Conservation (phyloP, 1,140 invertebrate species). For the Brachionus koreanus region DNA sequence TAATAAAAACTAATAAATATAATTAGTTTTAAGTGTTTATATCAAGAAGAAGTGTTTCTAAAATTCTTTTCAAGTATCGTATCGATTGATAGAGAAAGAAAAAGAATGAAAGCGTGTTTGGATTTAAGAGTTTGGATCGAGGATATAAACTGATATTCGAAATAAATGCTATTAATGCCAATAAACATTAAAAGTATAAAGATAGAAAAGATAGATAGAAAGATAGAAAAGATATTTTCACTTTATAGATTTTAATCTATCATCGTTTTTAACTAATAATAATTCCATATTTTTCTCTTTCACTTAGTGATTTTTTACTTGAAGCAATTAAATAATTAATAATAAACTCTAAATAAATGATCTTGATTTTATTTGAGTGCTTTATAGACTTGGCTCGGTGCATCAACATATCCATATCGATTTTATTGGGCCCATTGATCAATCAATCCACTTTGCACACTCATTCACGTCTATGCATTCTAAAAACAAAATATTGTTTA, state of each 20-base stretch:
- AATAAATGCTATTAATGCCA: slow-evolving; percentile 41
- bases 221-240: slow-evolving; percentile 14
- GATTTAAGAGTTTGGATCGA: slow-evolving; percentile 8
- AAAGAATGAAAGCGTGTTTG: slow-evolving; percentile 6
- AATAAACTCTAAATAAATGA: slow-evolving; percentile 35
- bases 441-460: slow-evolving; percentile 5
- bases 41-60: slow-evolving; percentile 35
- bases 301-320: slow-evolving; percentile 33
- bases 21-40: slow-evolving; percentile 43
- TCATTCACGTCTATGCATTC: background rate
- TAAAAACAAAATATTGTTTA: slow-evolving; percentile 33
- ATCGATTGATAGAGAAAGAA: background rate
- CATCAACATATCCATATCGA: slow-evolving; percentile 1
- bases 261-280: slow-evolving; percentile 16
- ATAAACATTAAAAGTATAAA: slow-evolving; percentile 39
- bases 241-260: slow-evolving; percentile 34
- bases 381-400: background rate
- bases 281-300: slow-evolving; percentile 39
- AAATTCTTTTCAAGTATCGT: slow-evolving; percentile 28
- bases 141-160: slow-evolving; percentile 41
- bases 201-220: slow-evolving; percentile 18
- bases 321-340: slow-evolving; percentile 43
- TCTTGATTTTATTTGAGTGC: slow-evolving; percentile 1
- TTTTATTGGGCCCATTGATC: background rate
- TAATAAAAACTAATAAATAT: slow-evolving; percentile 42